Evolutionary conservation across 2,888 invertebrate genomes (phyloP).

Genomic region (Mythimna impura): DNA sequence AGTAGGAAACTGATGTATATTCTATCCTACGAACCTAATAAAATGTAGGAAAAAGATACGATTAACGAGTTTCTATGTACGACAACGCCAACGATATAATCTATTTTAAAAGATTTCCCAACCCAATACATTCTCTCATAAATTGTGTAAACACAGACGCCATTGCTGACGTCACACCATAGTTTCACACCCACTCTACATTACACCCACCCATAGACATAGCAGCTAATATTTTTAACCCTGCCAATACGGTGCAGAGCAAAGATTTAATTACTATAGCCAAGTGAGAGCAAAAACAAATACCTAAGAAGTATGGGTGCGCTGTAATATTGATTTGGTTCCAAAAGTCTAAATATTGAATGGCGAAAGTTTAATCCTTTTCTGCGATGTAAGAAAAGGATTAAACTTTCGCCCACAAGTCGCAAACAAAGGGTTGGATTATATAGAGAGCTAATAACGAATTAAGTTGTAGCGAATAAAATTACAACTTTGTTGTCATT

Average conservation of each 20-base stretch:
- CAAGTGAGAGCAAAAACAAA: conserved; percentile 13
- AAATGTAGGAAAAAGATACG: conserved; percentile 20
- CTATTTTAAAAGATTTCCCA: conserved; percentile 53
- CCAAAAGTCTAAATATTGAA: conserved; percentile 28
- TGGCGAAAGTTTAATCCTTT: too few relatives aligned
- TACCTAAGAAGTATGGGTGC: conserved; percentile 3
- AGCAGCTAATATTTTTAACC: conserved; percentile 32
- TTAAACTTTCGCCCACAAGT: conserved; percentile 25
- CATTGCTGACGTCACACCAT: conserved; percentile 47
- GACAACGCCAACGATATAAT: conserved; percentile 13
- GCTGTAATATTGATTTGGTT: conserved; percentile 4
- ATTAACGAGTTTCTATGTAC: conserved; percentile 21
- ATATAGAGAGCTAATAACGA: conserved; percentile 18
- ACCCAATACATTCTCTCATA: conserved; percentile 33
- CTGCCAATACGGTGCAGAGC: neutral
- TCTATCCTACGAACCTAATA: conserved; percentile 5
- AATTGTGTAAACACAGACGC: conserved; percentile 46
- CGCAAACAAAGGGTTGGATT: conserved; percentile 22
- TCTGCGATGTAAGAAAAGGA: too few relatives aligned
- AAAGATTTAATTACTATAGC: neutral
- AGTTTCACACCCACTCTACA: conserved; percentile 45
- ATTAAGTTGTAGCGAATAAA: conserved; percentile 42
- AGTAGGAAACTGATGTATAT: neutral
- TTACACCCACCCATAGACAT: conserved; percentile 30
- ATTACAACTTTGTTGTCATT: conserved; percentile 38